Conservation (phyloP, 2,888 invertebrate species). For the Amblyjoppa fuscipennis region DNA sequence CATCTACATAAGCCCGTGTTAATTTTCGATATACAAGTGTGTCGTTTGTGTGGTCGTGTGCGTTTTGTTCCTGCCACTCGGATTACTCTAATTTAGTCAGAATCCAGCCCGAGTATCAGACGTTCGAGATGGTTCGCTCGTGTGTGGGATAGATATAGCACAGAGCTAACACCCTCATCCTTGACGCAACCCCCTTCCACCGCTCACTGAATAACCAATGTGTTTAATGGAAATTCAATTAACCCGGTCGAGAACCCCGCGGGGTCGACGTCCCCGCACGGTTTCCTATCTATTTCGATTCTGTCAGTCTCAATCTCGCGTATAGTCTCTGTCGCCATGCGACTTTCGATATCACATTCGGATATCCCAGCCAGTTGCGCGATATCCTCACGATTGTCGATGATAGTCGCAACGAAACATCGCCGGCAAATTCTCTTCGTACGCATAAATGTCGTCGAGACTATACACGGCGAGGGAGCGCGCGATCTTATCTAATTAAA, state of each 20-base stretch:
- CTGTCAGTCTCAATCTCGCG: conserved; percentile 57
- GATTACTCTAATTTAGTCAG: conserved; percentile 70
- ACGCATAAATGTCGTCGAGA: conserved; percentile 43
- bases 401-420: neutral
- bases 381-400: neutral
- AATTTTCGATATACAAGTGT: conserved; percentile 37
- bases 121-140: conserved; percentile 51
- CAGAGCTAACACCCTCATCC: conserved; percentile 63
- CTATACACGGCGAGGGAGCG: conserved; percentile 6
- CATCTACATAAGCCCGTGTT: conserved; percentile 32
- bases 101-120: conserved; percentile 65
- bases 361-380: neutral
- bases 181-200: conserved; percentile 29
- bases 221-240: conserved; percentile 69
- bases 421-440: neutral
- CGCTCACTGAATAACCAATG: conserved; percentile 67
- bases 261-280: conserved; percentile 62
- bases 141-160: conserved; percentile 16
- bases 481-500: conserved; percentile 57
- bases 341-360: conserved; percentile 13
- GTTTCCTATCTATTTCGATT: conserved; percentile 66
- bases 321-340: conserved; percentile 26
- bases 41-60: conserved; percentile 29
- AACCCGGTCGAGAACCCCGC: conserved; percentile 66
- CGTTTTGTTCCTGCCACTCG: conserved; percentile 52